These are phyloP conservation scores for Rapana venosa DNA, from an alignment of 2,888 invertebrate species.

Conservation along the genomic window DNA sequence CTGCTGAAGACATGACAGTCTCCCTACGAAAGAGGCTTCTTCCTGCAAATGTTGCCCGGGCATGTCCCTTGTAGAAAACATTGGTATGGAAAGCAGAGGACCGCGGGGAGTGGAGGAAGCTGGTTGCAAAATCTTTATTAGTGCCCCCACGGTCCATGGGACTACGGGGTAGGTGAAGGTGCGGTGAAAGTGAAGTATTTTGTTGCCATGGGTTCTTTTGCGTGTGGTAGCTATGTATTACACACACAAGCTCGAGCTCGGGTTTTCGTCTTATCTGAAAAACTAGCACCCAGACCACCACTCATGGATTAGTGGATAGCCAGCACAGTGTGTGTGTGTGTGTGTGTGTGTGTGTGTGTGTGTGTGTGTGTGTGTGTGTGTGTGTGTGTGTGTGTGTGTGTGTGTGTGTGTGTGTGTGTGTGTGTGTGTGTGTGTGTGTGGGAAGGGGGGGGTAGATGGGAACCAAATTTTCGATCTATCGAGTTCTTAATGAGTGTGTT, in stretches of 20 bases:
- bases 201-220: neutral
- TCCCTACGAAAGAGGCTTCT: neutral
- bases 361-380: constrained; percentile 25
- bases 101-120: no score
- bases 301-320: no score
- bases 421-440: neutral
- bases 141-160: no score
- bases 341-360: neutral
- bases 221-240: neutral
- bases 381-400: constrained; percentile 27
- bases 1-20: no score
- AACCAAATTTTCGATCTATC: no score
- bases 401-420: constrained; percentile 11
- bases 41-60: neutral
- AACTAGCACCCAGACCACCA: neutral
- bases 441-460: neutral
- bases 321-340: no score
- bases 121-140: no score
- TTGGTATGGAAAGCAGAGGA: no score
- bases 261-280: no score
- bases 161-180: no score
- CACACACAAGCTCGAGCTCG: neutral
- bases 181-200: no score
- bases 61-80: neutral
- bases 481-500: no score